Conservation (phyloP, 1,140 invertebrate genomes). For the Spodoptera litura region DNA sequence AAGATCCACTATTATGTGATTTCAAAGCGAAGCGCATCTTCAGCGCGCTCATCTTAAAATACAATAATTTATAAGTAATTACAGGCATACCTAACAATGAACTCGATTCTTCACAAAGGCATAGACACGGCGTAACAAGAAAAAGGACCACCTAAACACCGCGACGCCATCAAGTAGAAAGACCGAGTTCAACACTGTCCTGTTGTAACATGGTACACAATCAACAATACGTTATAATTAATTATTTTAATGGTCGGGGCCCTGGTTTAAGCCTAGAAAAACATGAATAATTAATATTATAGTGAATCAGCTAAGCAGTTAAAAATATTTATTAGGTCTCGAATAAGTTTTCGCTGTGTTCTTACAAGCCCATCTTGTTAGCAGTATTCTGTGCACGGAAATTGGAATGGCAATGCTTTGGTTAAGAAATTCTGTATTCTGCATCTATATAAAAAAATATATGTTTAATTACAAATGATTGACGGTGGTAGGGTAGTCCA, state of each 20-base stretch:
- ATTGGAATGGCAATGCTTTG: no score
- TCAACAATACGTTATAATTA: slow-evolving; percentile 52
- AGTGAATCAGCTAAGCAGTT: slow-evolving; percentile 36
- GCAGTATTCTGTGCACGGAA: no score
- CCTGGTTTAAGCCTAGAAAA: slow-evolving; percentile 43
- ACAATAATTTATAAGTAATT: slow-evolving; percentile 84
- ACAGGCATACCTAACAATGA: slow-evolving; percentile 50
- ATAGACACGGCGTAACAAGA: slow-evolving; percentile 17
- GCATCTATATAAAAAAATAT: no score
- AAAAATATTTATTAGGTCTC: slow-evolving; percentile 18
- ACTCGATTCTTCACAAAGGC: slow-evolving; percentile 29
- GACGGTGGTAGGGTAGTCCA: no score
- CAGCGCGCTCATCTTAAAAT: slow-evolving; percentile 77
- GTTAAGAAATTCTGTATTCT: no score
- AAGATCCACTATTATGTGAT: slow-evolving; percentile 85
- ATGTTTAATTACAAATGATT: no score
- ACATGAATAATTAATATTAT: slow-evolving; percentile 27
- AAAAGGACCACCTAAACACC: slow-evolving; percentile 14
- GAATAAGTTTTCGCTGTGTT: no score
- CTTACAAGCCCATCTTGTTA: no score
- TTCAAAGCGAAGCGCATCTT: slow-evolving; percentile 78
- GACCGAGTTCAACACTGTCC: slow-evolving; percentile 37
- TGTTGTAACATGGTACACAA: slow-evolving; percentile 50
- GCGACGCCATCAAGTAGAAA: slow-evolving; percentile 20
- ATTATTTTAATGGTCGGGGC: slow-evolving; percentile 46